Evolutionary conservation across 2,797 vertebrate species (phyloP).

Genomic region (Platyrinchus mystaceus): DNA sequence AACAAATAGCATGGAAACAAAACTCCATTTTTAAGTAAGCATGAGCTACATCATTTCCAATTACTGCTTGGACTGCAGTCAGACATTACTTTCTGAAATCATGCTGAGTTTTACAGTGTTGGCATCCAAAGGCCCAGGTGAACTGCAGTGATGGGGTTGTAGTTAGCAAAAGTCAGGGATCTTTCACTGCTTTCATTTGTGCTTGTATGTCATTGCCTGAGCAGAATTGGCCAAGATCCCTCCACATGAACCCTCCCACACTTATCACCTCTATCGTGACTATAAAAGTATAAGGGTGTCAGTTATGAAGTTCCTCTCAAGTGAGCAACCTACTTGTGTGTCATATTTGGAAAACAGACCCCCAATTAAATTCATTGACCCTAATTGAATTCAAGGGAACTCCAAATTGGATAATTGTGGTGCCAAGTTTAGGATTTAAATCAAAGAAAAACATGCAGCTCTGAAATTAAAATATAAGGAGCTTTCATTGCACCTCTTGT

Average conservation of each 20-base stretch:
- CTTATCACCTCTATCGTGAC: no score
- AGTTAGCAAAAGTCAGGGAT: background rate
- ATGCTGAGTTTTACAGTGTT: background rate
- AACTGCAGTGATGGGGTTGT: background rate
- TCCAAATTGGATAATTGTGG: accelerated
- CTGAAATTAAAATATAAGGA: background rate
- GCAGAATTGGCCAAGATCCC: background rate
- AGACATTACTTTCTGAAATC: background rate
- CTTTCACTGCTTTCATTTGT: background rate
- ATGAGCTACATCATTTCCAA: background rate
- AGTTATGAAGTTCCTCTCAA: background rate
- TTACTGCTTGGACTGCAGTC: background rate
- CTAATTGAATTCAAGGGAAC: background rate
- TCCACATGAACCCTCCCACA: background rate
- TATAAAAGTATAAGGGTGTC: background rate
- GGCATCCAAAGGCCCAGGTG: background rate
- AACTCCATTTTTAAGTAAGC: background rate
- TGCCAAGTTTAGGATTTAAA: background rate
- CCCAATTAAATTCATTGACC: background rate
- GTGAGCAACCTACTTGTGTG: no score
- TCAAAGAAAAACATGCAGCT: background rate
- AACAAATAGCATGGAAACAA: background rate
- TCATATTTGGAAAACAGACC: background rate
- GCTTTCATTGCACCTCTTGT: background rate
- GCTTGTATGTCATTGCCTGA: background rate